Percentiles rank a stretch among this genome's conserved stretches.
These are phyloP conservation scores for Chiridota heheva DNA, from an alignment of 35 echinoderm and acorn worm species.

Conservation along the genomic window DNA sequence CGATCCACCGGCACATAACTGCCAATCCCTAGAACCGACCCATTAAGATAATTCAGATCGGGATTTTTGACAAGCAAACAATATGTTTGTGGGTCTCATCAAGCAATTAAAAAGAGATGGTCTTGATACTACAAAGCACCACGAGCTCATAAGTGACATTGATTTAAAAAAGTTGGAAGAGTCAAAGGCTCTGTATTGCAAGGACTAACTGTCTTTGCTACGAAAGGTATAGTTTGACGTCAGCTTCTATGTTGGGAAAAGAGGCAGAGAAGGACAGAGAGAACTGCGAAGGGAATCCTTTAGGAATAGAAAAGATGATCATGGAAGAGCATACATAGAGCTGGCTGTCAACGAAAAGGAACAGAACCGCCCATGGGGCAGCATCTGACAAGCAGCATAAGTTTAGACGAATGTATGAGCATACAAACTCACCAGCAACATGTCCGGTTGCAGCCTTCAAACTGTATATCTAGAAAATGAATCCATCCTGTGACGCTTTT, in stretches of 20 bases:
- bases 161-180: not conserved
- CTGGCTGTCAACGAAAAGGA: not conserved
- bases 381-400: not conserved
- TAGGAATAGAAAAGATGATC: conserved; percentile 8
- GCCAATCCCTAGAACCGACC: no score
- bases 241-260: conserved; percentile 16
- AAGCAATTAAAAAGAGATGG: conserved; percentile 24
- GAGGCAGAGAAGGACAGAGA: conserved; percentile 27
- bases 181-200: not conserved
- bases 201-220: not conserved
- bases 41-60: no score
- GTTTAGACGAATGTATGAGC: not conserved
- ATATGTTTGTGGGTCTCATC: no score
- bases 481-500: not conserved
- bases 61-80: no score
- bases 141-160: not conserved
- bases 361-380: conserved; percentile 5
- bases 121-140: not conserved
- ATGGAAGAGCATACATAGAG: not conserved
- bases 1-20: no score
- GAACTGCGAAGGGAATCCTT: not conserved
- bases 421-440: not conserved
- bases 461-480: conserved; percentile 24
- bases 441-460: conserved; percentile 18
- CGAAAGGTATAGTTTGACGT: conserved; percentile 23